Evolutionary conservation across 2,888 invertebrate genomes (phyloP).

Genomic region (Abscondita cerata): DNA sequence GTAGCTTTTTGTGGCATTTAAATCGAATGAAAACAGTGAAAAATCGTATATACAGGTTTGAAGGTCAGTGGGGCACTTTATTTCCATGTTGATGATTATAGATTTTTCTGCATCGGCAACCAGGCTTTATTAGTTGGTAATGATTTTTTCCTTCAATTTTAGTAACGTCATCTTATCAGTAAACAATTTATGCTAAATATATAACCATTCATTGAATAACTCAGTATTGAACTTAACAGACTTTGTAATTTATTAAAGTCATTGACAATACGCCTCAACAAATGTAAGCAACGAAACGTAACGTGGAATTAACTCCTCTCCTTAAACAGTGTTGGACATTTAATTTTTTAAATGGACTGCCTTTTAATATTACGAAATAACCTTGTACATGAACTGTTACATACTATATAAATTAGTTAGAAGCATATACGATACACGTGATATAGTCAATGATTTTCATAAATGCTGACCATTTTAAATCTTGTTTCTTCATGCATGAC

Average conservation of each 20-base stretch:
- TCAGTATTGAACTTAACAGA: conserved; percentile 3
- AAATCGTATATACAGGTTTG: conserved; percentile 11
- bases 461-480: conserved; percentile 9
- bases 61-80: conserved; percentile 8
- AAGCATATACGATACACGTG: neutral
- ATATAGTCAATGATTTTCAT: conserved; percentile 19
- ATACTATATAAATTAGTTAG: conserved; percentile 16
- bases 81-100: neutral
- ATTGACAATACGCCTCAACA: conserved; percentile 30
- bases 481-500: neutral
- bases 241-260: conserved; percentile 22
- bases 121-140: conserved; percentile 3
- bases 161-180: conserved; percentile 9
- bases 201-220: conserved; percentile 10
- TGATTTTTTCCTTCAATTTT: conserved; percentile 1
- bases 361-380: conserved; percentile 25
- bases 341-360: conserved; percentile 33
- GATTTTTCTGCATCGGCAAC: neutral
- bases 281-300: no score
- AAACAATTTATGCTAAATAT: conserved; percentile 22
- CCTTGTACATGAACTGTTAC: conserved; percentile 29
- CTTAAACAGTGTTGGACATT: conserved; percentile 24
- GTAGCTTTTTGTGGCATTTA: conserved; percentile 2
- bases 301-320: conserved; percentile 31
- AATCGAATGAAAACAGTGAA: neutral